Evolutionary conservation across 2,797 vertebrate genomes (phyloP).

Genomic region (Glossophaga mutica): DNA sequence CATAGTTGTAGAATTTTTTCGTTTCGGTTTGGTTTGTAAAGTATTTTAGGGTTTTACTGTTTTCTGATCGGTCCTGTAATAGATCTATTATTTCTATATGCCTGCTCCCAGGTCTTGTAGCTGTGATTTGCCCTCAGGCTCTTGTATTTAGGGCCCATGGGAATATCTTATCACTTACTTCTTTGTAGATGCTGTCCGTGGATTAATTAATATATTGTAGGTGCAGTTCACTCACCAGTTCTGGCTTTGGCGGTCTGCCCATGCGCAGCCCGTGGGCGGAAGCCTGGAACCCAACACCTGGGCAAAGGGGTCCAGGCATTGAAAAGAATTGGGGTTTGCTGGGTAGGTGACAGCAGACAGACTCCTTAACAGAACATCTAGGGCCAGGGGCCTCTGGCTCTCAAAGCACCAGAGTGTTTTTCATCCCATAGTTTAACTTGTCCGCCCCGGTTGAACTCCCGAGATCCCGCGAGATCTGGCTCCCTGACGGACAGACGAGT

Average conservation of each 20-base stretch:
- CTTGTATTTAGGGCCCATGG: background rate
- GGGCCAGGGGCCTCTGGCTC: background rate
- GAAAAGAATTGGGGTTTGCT: background rate
- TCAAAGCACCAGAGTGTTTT: background rate
- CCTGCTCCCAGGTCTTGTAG: background rate
- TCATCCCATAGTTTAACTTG: background rate
- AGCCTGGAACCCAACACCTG: too few species aligned
- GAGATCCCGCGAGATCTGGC: background rate
- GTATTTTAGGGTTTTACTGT: background rate
- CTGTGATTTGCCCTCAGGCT: background rate
- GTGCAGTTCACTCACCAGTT: background rate
- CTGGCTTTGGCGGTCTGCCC: background rate
- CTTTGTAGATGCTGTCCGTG: background rate
- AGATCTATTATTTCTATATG: background rate
- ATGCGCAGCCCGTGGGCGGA: background rate
- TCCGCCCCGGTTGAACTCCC: background rate
- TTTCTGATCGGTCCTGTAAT: background rate
- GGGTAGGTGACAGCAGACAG: background rate
- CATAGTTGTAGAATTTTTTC: background rate
- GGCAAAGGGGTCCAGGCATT: background rate
- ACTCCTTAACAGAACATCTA: background rate
- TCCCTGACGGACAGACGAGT: background rate
- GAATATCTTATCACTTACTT: background rate
- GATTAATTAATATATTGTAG: background rate
- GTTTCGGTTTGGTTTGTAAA: background rate